Evolutionary conservation across 2,113 vertebrate genomes (phyloP).

Genomic region (Toxostoma redivivum): DNA sequence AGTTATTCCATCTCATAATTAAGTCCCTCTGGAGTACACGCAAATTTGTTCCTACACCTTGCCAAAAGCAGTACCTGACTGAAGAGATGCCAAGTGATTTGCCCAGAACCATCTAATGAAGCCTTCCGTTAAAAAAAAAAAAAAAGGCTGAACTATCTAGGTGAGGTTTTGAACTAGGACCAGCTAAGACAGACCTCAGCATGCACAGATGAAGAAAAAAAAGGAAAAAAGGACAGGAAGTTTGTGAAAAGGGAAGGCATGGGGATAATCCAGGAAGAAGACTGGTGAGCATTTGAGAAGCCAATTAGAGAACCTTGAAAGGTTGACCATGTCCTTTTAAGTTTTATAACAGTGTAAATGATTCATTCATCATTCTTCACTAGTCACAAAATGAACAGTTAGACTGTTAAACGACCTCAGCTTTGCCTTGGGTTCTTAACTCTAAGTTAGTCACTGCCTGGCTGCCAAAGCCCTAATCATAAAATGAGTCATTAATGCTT

Average conservation of each 20-base stretch:
- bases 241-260: background rate
- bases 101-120: background rate
- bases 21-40: background rate
- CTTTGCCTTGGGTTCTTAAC: conserved; percentile 16
- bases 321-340: background rate
- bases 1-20: background rate
- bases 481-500: conserved; percentile 26
- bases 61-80: background rate
- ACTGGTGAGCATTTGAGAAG: background rate
- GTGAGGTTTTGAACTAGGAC: background rate
- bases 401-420: conserved; percentile 23
- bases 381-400: conserved; percentile 36
- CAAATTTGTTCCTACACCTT: background rate
- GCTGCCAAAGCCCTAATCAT: background rate
- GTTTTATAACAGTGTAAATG: conserved; percentile 28
- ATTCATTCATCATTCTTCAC: conserved; percentile 38
- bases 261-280: background rate
- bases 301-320: conserved; percentile 19
- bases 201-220: background rate
- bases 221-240: background rate
- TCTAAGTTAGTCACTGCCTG: background rate
- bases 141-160: background rate
- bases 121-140: too few species aligned
- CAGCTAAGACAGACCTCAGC: background rate
- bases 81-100: background rate